A percentile compares a stretch with the other conserved stretches of the same genome.
Conservation (phyloP, 2,113 vertebrate species). For the Takifugu flavidus region DNA sequence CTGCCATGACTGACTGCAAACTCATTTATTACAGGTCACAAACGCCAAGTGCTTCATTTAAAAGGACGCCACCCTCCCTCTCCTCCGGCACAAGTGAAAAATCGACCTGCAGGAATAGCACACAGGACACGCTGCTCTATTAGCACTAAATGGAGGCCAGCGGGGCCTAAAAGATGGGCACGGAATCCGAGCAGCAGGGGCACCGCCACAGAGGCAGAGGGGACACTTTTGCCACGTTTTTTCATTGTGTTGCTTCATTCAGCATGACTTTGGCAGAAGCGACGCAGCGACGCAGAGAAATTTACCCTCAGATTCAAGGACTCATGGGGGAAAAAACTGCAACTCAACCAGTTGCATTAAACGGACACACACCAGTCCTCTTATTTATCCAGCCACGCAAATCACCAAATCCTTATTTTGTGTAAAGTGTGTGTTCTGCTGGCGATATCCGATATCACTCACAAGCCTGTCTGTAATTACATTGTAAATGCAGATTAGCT, state of each 20-base stretch:
- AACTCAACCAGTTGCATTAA: slow-evolving; percentile 9
- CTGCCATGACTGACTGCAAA: slow-evolving; percentile 77
- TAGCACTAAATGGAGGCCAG: slow-evolving; percentile 40
- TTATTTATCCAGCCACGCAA: slow-evolving; percentile 47
- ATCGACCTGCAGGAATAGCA: slow-evolving; percentile 60
- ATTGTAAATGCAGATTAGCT: slow-evolving; percentile 75
- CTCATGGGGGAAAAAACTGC: background rate
- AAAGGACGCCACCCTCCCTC: slow-evolving; percentile 57
- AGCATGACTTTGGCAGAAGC: background rate
- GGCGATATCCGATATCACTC: slow-evolving; percentile 67
- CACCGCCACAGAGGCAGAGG: slow-evolving; percentile 2
- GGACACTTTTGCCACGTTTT: slow-evolving; percentile 1
- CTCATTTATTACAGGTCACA: slow-evolving; percentile 87
- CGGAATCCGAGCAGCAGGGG: slow-evolving; percentile 2
- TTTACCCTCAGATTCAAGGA: no score
- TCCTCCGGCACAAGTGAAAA: slow-evolving; percentile 57
- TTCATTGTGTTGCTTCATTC: slow-evolving; percentile 11
- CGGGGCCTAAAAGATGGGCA: slow-evolving; percentile 23
- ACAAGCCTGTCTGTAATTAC: slow-evolving; percentile 70
- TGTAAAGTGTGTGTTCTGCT: slow-evolving; percentile 39
- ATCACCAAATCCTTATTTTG: slow-evolving; percentile 60
- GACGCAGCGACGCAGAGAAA: background rate
- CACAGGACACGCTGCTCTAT: slow-evolving; percentile 39
- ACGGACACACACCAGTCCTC: slow-evolving; percentile 21
- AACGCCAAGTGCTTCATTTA: slow-evolving; percentile 76